Conservation (phyloP, 1,140 invertebrate genomes). For the Trinorchestia longiramus region DNA sequence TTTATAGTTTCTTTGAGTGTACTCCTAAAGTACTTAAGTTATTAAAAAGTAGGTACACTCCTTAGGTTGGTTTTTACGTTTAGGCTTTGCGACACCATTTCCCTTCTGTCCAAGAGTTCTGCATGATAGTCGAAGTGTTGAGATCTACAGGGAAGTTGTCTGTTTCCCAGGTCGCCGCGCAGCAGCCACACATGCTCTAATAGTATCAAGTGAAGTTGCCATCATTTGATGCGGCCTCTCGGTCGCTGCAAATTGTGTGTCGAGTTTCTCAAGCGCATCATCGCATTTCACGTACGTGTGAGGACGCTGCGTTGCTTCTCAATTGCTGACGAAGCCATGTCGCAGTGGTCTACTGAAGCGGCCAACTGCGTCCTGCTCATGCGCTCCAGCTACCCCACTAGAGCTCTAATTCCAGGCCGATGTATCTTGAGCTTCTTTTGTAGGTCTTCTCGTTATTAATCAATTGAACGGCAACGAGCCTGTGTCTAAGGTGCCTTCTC, state of each 20-base stretch:
- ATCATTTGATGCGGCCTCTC: conserved; percentile 1
- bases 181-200: not conserved
- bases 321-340: conserved; percentile 1
- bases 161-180: not conserved
- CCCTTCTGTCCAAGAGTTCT: not conserved
- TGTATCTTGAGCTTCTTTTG: conserved; percentile 54
- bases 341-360: not conserved
- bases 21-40: not conserved
- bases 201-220: conserved; percentile 14
- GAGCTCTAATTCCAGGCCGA: conserved; percentile 38
- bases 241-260: conserved; percentile 35
- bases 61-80: not conserved
- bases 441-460: conserved; percentile 53
- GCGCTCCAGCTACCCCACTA: not conserved
- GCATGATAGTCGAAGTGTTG: not conserved
- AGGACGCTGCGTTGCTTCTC: conserved; percentile 10
- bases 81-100: not conserved
- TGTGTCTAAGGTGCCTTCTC: conserved; percentile 30
- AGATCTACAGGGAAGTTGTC: not conserved
- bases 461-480: conserved; percentile 52
- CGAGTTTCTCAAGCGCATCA: conserved; percentile 41
- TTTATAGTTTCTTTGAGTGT: no score
- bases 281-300: not conserved
- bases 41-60: not conserved
- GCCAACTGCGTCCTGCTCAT: not conserved